Evolutionary conservation across 1,140 invertebrate genomes (phyloP), one percentile per base, ranked within the genome.

Genomic region (Drosophila melanica): DNA sequence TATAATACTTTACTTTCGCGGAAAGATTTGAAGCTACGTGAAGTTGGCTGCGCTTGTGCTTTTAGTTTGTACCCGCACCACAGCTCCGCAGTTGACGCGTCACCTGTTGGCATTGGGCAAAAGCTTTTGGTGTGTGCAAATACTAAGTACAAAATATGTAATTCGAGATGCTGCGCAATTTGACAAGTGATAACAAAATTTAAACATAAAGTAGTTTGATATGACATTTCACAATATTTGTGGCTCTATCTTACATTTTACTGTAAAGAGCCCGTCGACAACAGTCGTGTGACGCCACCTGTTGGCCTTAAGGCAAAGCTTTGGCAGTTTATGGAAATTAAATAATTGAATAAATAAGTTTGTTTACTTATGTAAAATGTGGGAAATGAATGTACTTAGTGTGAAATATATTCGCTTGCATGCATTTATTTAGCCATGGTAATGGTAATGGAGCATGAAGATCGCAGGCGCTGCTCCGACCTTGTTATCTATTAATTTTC

Each of bases 381-480:
- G 48, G 8, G 27, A 51, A 39, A 3, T 8, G 6, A 47, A 39
- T 65, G 30, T 65, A 35, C 20, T n/a, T 4, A 11, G 47, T 35
- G 47, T 57, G 18, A 47, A 55, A 4, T 39, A 12, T 44, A 10
- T 45, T 10, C 14, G 16, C 5, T 14, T 42, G 37, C 39, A 16
- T n/a, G 42, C 12, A 53, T 59, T 57, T n/a, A 44, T 54, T 66
- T 48, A 58, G 18, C 23, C 44, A 35, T 10, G 3, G n/a, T n/a
- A n/a, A n/a, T 9, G 41, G 33, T 51, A 60, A 54, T 45, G 9
- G 44, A 37, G 12, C 30, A 44, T 51, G 41, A 54, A 27, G 16
- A 75, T 64, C 12, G 58, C 63, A 58, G 60, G 66, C 65, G 10
- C 42, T 47, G 16, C 11, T 8, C 18, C 3, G 18, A 30, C 20